These are phyloP conservation scores for Syngnathus scovelli DNA, from an alignment of 2,113 vertebrate species.

Conservation along the genomic window DNA sequence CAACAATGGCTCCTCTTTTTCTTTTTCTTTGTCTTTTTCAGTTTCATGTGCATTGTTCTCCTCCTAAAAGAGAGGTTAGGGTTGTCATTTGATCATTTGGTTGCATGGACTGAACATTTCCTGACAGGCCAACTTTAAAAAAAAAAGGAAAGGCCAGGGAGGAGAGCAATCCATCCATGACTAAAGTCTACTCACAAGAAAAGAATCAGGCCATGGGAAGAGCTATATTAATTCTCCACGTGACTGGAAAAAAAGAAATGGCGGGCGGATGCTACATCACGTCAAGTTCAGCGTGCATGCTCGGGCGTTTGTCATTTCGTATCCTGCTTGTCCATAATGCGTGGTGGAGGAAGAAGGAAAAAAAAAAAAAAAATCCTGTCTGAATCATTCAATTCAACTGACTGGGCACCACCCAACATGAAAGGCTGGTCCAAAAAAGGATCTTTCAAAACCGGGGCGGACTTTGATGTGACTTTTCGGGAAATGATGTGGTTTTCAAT, in stretches of 20 bases:
- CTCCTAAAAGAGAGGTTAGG: constrained; percentile 63
- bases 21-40: constrained; percentile 21
- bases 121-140: not conserved
- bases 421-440: constrained; percentile 2
- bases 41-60: constrained; percentile 65
- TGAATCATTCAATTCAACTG: constrained; percentile 21
- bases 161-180: constrained; percentile 41
- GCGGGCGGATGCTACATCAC: constrained; percentile 1
- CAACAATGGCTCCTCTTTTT: constrained; percentile 58
- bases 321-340: constrained; percentile 11
- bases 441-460: constrained; percentile 1
- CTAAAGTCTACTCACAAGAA: constrained; percentile 47
- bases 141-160: constrained; percentile 16
- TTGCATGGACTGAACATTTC: not conserved
- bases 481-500: not conserved
- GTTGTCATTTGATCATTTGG: not conserved
- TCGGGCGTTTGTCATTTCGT: constrained; percentile 25
- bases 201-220: constrained; percentile 33
- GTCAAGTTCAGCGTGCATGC: constrained; percentile 5
- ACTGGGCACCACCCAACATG: constrained; percentile 9
- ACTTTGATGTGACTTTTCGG: not conserved
- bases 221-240: constrained; percentile 33
- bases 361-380: constrained; percentile 10
- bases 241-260: constrained; percentile 32
- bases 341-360: not conserved